Evolutionary conservation across 2,888 invertebrate species (phyloP), one percentile per base, ranked within the genome.

Genomic region (Celastrina argiolus): DNA sequence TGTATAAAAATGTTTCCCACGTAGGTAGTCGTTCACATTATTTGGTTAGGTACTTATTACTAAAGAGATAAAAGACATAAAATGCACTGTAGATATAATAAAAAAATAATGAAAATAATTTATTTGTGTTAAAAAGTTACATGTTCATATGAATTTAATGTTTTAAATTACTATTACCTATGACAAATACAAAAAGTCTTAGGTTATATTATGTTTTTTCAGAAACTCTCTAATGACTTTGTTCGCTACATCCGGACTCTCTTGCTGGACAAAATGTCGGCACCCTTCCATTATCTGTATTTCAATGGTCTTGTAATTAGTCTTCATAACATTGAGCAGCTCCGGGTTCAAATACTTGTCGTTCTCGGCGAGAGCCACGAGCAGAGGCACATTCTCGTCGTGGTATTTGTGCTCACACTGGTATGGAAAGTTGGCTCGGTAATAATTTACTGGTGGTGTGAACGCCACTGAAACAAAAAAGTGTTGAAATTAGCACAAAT

Each of bases 391-490:
- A n/a, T 84, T 81, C 56, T 82, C 83, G 14, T 80, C 74, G 39
- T 76, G 79, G 31, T 77, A 73, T 12, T 79, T 83, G 5, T 80
- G 76, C 14, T 81, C 74, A 2, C 81, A 34, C 0, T 73, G 70
- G 69, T 76, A 81, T 1, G 68, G 59, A 70, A 88, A 81, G 73
- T 92, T 92, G 1, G 92, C 92, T 58, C 93, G 82, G 74, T 93
- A 93, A 79, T 92, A 93, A 75, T 93, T 92, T 14, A 93, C 76
- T 0, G 93, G 92, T 1, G 88, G 82, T 1, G 92, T 93, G 42
- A 92, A 79, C 0, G 92, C 92, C 73, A 77, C 93, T 93, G 28
- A 28, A 65, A 65, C 8, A 26, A 65, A 58, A 56, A 41, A 5
- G 2, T 16, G 16, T n/a, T 39, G 56, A 7, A 7, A n/a, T 4